A percentile compares a stretch with the other conserved stretches of the same genome.
These are phyloP conservation scores for Acronicta alni DNA, from an alignment of 2,888 invertebrate species.

Conservation along the genomic window DNA sequence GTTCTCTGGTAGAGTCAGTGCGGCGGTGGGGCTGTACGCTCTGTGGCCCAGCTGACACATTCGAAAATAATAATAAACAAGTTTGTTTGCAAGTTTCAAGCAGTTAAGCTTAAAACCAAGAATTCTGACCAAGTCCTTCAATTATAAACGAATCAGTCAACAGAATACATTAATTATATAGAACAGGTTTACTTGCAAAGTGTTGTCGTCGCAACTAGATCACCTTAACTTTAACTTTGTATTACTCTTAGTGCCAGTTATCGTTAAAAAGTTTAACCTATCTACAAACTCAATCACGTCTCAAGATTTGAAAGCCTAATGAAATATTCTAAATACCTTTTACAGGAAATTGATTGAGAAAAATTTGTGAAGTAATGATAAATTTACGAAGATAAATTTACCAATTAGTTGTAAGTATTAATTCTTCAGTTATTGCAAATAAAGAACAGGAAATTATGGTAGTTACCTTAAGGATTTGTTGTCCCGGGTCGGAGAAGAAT, in stretches of 20 bases:
- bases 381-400: conserved; percentile 3
- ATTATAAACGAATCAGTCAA: conserved; percentile 21
- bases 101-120: conserved; percentile 16
- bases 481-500: conserved; percentile 82
- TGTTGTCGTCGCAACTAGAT: conserved; percentile 30
- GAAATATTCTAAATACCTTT: conserved; percentile 22
- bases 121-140: conserved; percentile 16
- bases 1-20: conserved; percentile 8
- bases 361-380: background rate
- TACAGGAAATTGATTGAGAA: conserved; percentile 29
- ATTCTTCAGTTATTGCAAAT: background rate
- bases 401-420: background rate
- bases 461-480: conserved; percentile 83
- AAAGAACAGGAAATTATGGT: conserved; percentile 3
- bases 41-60: conserved; percentile 23
- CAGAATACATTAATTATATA: conserved; percentile 34
- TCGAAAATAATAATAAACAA: conserved; percentile 28
- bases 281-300: conserved; percentile 26
- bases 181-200: conserved; percentile 19
- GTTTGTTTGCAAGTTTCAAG: conserved; percentile 18
- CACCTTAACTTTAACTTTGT: conserved; percentile 22
- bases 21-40: conserved; percentile 1
- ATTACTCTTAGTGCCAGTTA: conserved; percentile 37
- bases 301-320: conserved; percentile 20
- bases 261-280: conserved; percentile 26